Percentiles rank a stretch among this genome's conserved stretches.
phyloP scores from a whole-genome alignment of 2,797 vertebrate species.

The Morelia viridis region DNA sequence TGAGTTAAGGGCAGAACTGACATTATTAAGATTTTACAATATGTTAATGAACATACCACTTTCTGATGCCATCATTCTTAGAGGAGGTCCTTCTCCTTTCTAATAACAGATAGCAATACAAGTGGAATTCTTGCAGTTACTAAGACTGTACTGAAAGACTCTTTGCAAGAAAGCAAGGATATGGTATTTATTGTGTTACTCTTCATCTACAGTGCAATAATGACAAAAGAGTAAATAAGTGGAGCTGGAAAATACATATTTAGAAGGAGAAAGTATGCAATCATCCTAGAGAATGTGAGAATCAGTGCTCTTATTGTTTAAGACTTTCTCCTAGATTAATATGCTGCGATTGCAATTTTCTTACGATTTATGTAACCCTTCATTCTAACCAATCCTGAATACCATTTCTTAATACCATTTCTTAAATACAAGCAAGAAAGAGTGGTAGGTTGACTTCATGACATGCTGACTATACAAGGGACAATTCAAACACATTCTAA shows the following conservation, averaged over 20 bases:
- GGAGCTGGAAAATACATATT: background rate
- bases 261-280: conserved; percentile 3
- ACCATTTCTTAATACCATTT: background rate
- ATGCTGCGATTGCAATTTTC: background rate
- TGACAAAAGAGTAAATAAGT: background rate
- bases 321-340: conserved; percentile 3
- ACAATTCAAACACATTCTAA: background rate
- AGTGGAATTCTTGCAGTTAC: conserved; percentile 6
- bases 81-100: background rate
- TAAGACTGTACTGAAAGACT: background rate
- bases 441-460: background rate
- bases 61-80: background rate
- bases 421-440: background rate
- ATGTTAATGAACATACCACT: background rate
- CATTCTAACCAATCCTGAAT: no score
- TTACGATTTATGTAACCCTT: background rate
- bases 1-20: background rate
- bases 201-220: conserved; percentile 7
- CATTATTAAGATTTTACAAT: background rate
- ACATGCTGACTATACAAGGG: background rate
- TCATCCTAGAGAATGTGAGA: background rate
- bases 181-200: conserved; percentile 6
- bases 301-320: background rate
- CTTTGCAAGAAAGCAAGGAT: conserved; percentile 8
- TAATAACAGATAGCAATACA: background rate